Base-by-base conservation (phyloP, 53 echinoderm and acorn worm genomes). In the Crossaster papposus region DNA sequence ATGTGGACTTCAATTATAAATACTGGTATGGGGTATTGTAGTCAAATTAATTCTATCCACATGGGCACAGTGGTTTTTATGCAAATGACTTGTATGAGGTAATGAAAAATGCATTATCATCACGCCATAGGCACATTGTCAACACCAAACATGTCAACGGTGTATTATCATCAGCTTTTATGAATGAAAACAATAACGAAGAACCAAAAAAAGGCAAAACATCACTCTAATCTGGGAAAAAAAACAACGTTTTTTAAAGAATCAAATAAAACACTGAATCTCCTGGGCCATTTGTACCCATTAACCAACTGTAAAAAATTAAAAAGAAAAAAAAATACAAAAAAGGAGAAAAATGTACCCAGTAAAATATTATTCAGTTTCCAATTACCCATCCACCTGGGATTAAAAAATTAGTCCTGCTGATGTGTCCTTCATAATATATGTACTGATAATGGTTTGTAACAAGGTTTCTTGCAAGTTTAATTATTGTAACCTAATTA, bases 21-120 rank as follows among this genome's bases (percentile, higher is more conserved):
- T 64, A 64, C 81, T 81, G 81, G 81, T 81, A 81, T 58, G 81
- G 63, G 81, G 81, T 58, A 17, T 63, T 2, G 14, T 80, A 51
- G 44, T 64, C 34, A 68, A 68, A 68, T 68, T 24, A 68, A 68
- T 26, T 26, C 28, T 26, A 26, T n/a, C 68, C 68, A 68, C 68
- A 68, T 68, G 68, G 17, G 24, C 68, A n/a, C 28, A 28, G 28
- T 68, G 68, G 24, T 7, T 28, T 44, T 68, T 68, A 68, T 68
- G 24, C 68, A 68, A 68, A 68, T 68, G 28, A 24, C 5, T 68
- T 28, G 62, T 13, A 7, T 52, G 58, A 18, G 24, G 28, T 28
- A 68, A 68, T 24, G 11, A 68, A 26, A 68, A 68, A 20, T 26
- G 4, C 68, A 18, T 11, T n/a, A 68, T 26, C 28, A 68, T 26